These are phyloP conservation scores for Cyclophora punctaria DNA, from an alignment of 2,888 invertebrate species.

Conservation along the genomic window DNA sequence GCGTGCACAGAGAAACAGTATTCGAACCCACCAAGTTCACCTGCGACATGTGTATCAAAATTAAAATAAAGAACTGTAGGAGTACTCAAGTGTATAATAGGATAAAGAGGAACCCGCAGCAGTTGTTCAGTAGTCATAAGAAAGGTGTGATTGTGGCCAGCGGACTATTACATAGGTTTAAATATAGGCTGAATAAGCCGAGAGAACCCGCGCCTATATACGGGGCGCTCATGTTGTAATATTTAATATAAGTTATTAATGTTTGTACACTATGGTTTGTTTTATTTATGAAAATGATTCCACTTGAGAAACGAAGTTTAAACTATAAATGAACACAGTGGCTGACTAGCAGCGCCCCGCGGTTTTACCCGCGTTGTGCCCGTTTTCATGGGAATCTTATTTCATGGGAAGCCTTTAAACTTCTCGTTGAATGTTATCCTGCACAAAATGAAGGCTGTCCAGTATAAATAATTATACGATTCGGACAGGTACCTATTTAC, in stretches of 20 bases:
- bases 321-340: no score
- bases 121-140: slow-evolving; percentile 17
- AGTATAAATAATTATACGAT: no score
- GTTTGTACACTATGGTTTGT: slow-evolving; percentile 19
- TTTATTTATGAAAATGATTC: slow-evolving; percentile 6
- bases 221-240: slow-evolving; percentile 51
- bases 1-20: slow-evolving; percentile 36
- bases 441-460: no score
- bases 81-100: slow-evolving; percentile 28
- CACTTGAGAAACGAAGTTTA: no score
- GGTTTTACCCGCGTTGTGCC: no score
- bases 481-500: no score
- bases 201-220: slow-evolving; percentile 52
- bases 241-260: slow-evolving; percentile 27
- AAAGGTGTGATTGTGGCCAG: slow-evolving; percentile 43
- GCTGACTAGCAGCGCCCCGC: no score
- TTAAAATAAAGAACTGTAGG: slow-evolving; percentile 53
- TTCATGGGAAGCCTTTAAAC: no score
- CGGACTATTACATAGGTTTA: slow-evolving; percentile 60
- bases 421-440: no score
- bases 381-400: no score
- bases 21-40: slow-evolving; percentile 49
- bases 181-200: slow-evolving; percentile 47
- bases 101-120: slow-evolving; percentile 6
- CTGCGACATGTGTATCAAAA: slow-evolving; percentile 34